Base-by-base conservation (phyloP, 2,113 vertebrate species). In the Pardalotus punctatus region DNA sequence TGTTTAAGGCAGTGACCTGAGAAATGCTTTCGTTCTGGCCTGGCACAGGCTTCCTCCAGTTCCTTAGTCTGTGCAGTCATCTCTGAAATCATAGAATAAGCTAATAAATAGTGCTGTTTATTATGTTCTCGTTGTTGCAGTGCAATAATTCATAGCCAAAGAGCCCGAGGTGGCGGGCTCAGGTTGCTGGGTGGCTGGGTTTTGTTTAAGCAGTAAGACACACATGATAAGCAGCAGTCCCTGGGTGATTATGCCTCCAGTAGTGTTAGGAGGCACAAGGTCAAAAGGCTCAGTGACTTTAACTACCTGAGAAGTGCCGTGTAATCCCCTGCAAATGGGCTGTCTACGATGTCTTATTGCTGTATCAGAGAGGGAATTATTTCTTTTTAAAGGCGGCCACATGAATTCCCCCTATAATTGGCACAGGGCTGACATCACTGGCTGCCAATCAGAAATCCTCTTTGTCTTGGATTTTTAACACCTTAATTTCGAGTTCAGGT, bases 71-170 rank as follows among this genome's bases (percentile, higher is more conserved):
- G 95, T 33, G 38, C 94, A 89, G 94, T 96, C 58, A 91, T 92
- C 79, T 94, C 94, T 78, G 91, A 91, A 95, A 97, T 94, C 91
- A 98, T 81, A 95, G 69, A 96, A 97, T 96, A 95, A 97, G 92
- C 94, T 97, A 98, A 98, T 98, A 97, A 97, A 96, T 81, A 90
- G 87, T 2, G 25, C 89, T 92, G 50, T 97, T 98, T 97, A 96
- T 97, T 94, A 94, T 5, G 2, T 88, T 79, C 31, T 12, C 33
- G 81, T 79, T 97, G 69, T 93, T 97, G 95, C 95, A 86, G 17
- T 5, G 4, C 47, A 22, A 57, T 91, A 50, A 92, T 76, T 88
- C 62, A 40, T 31, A 45, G 95, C 42, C 84, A 62, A 65, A 42
- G 91, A 97, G 90, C 76, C 91, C 43, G 48, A 45, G 90, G 87